Evolutionary conservation across 2,113 vertebrate genomes (phyloP), one percentile per base, ranked within the genome.

Genomic region (Turnix velox): DNA sequence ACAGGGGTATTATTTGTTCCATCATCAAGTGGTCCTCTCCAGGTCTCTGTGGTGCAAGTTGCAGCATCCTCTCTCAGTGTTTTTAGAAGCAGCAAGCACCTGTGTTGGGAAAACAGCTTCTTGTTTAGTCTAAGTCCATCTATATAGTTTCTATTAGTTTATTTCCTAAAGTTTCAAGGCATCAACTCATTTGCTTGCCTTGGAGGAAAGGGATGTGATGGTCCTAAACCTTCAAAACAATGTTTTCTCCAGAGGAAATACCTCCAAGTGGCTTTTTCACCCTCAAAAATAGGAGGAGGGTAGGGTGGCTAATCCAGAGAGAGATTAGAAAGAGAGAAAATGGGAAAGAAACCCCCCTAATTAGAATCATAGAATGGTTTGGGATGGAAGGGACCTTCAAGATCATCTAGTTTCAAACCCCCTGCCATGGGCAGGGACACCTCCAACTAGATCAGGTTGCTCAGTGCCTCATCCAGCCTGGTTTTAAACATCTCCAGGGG

Each of bases 41-140:
- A 13, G 30, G 18, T 74, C 0, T 1, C n/a, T 55, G 25, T 59
- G 67, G 40, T 81, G 63, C 46, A 35, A 30, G 24, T 17, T 11
- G 42, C 59, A 67, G 71, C 65, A 8, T n/a, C 87, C 8, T 1
- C 71, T 87, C 73, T 27, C 39, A 0, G 0, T 12, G 42, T 10
- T 33, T 18, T n/a, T n/a, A n/a, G n/a, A n/a, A 9, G 0, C 0
- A 18, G 39, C 30, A 3, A 20, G 40, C 24, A 2, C 4, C 5
- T 19, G 48, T 14, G 42, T 65, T 65, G 75, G 68, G 62, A 52
- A 73, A 62, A 37, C 1, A 48, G 1, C 7, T 1, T 11, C 58
- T 30, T 82, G 48, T 84, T 93, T 69, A 52, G 68, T 72, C 58
- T 14, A 18, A 88, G 8, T 12, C 28, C 28, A 3, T 8, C 11